Conservation (phyloP, 2,888 invertebrate species). For the Tetragonula carbonaria region DNA sequence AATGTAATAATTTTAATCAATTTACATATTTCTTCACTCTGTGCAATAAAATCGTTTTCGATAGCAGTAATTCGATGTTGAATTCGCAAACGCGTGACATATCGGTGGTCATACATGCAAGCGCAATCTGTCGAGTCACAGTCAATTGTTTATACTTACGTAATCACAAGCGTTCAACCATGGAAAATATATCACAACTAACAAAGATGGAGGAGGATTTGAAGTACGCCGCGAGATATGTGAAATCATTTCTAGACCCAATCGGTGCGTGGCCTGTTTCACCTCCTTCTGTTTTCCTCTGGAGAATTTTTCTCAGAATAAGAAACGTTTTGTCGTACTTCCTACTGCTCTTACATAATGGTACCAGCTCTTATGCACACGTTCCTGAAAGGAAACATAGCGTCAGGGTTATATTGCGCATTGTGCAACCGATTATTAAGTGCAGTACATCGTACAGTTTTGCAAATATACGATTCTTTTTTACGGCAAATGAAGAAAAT, state of each 20-base stretch:
- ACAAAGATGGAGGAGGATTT: conserved; percentile 20
- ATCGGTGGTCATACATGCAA: not conserved
- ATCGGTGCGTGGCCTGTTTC: conserved; percentile 52
- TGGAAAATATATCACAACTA: not conserved
- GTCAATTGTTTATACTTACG: not conserved
- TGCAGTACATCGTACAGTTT: conserved; percentile 42
- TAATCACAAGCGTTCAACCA: not conserved
- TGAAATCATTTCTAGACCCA: not conserved
- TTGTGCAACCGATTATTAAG: conserved; percentile 68
- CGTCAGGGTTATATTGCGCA: conserved; percentile 59
- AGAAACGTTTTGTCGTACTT: conserved; percentile 49
- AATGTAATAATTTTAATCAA: not conserved
- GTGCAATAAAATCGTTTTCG: not conserved
- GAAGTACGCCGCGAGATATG: not conserved
- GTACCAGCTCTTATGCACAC: conserved; percentile 64
- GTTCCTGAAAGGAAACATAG: conserved; percentile 64
- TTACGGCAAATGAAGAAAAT: conserved; percentile 8
- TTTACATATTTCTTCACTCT: not conserved
- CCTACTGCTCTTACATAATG: conserved; percentile 52
- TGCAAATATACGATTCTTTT: conserved; percentile 41
- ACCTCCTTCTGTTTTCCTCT: fast-evolving
- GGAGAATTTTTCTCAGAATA: not conserved
- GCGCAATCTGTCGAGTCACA: not conserved
- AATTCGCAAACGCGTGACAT: not conserved
- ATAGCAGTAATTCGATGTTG: not conserved